Evolutionary conservation across 2,888 invertebrate genomes (phyloP), one percentile per base, ranked within the genome.

Genomic region (Steinernema carpocapsae): DNA sequence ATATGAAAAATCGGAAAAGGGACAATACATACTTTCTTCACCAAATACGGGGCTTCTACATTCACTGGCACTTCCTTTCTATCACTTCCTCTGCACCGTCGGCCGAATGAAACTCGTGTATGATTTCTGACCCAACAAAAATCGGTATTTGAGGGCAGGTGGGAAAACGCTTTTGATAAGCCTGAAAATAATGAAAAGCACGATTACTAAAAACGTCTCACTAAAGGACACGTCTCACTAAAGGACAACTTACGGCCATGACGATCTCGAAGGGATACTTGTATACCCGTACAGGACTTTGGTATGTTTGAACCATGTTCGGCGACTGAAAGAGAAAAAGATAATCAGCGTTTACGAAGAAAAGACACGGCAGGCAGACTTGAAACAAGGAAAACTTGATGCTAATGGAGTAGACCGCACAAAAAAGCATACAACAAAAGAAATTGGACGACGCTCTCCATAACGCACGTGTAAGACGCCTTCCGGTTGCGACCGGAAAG

Each of bases 201-300:
- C 19, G 48, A 48, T 48, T 48, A 48, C 7, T 32, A 32, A 32
- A 32, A 48, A 43, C 43, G 43, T 10, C 37, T 37, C 3, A 6
- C 4, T 42, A 72, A 78, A 48, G 7, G 19, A 48, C 17, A 7
- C n/a, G n/a, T n/a, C 37, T 37, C 3, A 6, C 4, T 42, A 72
- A 78, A 48, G 7, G 19, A 48, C 17, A 7, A 48, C 79, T 92
- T 90, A 95, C 95, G 90, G 93, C 93, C 95, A 96, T 95, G 84
- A 95, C 94, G 89, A 96, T 91, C 89, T 95, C 95, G 89, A 96
- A 96, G 72, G 95, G 93, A 89, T 93, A 92, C 90, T 95, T 95
- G 90, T 95, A 96, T 83, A 96, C 94, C 91, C 95, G 92, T 73
- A 95, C 92, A 84, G 95, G 95, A 80, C 94, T 94, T 88, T 94